Base-by-base conservation (phyloP, 2,797 vertebrate genomes). In the Rhadinocentrus ornatus region DNA sequence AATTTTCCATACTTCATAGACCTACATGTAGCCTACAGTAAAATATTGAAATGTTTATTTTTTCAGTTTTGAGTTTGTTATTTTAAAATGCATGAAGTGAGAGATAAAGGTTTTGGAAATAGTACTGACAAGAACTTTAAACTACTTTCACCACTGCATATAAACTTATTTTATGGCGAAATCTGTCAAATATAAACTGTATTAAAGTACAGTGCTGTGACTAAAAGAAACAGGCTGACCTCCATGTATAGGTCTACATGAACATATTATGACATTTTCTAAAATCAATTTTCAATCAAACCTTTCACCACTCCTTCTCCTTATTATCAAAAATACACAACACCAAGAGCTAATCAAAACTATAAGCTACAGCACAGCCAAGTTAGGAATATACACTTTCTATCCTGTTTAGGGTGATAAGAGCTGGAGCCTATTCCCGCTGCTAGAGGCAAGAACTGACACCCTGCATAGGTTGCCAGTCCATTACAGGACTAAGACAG, bases 231-330 rank as follows among this genome's bases (percentile, higher is more conserved):
- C 10, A 61, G 37, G 10, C 31, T 41, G n/a, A 29, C 29, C 24
- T 62, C 34, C 22, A 16, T n/a, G 9, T 53, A n/a, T 48, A n/a
- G 20, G 60, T 68, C 37, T n/a, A 34, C 34, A 56, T 32, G 4
- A 34, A 41, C 27, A 27, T 34, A 12, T 9, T 37, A 27, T 44
- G 12, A 66, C 22, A 57, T 77, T 60, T 41, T 48, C 46, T 53
- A 50, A 75, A 86, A 82, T 85, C 70, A 41, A 71, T 82, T 73
- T 69, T 75, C 22, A 67, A 67, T 68, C 58, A 71, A 64, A 75
- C 4, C 37, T 57, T 65, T 69, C 62, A 69, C 9, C 0, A 10
- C 31, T 57, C 31, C 39, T 55, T 64, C 26, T 66, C 18, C 15
- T 68, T 16, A 22, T 75, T 52, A 35, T 62, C 11, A 20, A 48